Percentiles rank a stretch among this genome's conserved stretches.
Evolutionary conservation across 2,797 vertebrate genomes (phyloP).

Genomic region (Anomalospiza imberbis): DNA sequence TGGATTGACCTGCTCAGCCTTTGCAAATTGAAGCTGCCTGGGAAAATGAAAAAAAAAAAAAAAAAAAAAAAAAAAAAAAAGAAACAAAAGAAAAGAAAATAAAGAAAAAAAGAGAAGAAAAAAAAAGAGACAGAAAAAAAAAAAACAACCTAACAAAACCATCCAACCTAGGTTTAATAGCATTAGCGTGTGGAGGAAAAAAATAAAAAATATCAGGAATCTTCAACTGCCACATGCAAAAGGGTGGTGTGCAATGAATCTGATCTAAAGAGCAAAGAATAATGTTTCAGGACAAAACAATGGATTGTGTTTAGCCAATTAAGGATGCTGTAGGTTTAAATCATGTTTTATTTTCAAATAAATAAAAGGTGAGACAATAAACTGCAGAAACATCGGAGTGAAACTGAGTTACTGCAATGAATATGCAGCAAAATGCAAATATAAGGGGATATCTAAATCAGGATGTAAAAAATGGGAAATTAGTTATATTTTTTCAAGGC

Average conservation of each 20-base stretch:
- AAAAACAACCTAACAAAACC: not conserved
- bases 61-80: too few relatives aligned
- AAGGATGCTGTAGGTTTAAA: not conserved
- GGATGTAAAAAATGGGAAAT: not conserved
- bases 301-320: not conserved
- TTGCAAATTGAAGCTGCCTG: constrained; percentile 23
- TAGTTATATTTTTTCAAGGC: not conserved
- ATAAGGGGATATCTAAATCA: not conserved
- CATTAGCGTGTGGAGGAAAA: not conserved
- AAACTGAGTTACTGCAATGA: not conserved
- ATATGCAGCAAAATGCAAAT: not conserved
- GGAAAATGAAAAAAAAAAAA: too few relatives aligned
- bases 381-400: not conserved
- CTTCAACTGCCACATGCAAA: not conserved
- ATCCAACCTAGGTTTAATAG: not conserved
- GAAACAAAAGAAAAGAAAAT: rapidly evolving
- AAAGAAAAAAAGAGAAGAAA: rapidly evolving
- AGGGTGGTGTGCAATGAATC: not conserved
- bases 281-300: not conserved
- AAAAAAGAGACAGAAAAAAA: too few relatives aligned
- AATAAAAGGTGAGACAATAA: not conserved
- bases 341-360: not conserved
- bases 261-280: not conserved
- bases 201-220: not conserved
- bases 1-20: constrained; percentile 55